Evolutionary conservation across 1,140 invertebrate genomes (phyloP).

Genomic region (Ceratina australensis): DNA sequence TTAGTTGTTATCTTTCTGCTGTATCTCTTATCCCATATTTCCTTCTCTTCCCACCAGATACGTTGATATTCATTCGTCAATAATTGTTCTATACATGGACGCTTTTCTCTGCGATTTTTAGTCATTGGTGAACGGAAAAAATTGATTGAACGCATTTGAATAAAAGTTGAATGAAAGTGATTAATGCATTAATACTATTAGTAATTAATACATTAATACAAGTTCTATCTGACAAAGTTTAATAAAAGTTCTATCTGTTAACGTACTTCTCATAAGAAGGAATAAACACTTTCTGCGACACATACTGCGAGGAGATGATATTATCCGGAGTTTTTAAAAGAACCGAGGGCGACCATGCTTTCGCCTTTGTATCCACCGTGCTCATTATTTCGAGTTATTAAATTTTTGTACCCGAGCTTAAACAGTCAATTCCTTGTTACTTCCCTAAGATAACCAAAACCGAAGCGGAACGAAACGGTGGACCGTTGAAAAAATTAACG

Average conservation of each 20-base stretch:
- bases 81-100: slow-evolving; percentile 59
- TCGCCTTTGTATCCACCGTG: neutral
- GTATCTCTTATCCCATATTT: slow-evolving; percentile 53
- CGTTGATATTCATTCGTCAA: slow-evolving; percentile 68
- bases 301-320: slow-evolving; percentile 45
- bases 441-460: neutral
- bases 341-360: slow-evolving; percentile 37
- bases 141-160: too few relatives aligned
- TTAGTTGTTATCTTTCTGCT: slow-evolving; percentile 12
- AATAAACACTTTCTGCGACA: slow-evolving; percentile 31
- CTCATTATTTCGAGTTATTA: slow-evolving; percentile 16
- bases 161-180: too few relatives aligned
- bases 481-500: neutral
- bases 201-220: too few relatives aligned
- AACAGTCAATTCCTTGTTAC: neutral
- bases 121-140: neutral
- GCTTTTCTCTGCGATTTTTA: slow-evolving; percentile 40
- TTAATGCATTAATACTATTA: too few relatives aligned
- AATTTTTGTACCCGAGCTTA: neutral
- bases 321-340: slow-evolving; percentile 42
- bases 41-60: slow-evolving; percentile 65
- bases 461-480: neutral
- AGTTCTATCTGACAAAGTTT: too few relatives aligned
- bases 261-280: slow-evolving; percentile 58
- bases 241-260: neutral